Conservation (phyloP, 2,113 vertebrate species). For the Chlamydotis undulata region DNA sequence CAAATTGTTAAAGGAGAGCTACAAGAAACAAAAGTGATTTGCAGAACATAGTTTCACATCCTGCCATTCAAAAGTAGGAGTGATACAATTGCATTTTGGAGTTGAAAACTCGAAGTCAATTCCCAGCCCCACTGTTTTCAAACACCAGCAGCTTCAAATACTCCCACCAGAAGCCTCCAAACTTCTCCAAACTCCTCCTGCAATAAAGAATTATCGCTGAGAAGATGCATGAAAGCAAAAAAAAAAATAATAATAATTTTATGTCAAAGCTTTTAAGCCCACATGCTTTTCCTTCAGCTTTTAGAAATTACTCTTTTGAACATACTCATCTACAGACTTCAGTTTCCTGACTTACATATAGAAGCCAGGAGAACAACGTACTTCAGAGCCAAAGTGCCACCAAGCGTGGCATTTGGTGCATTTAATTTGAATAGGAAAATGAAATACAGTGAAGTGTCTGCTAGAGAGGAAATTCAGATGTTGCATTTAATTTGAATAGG, state of each 20-base stretch:
- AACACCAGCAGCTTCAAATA: not conserved
- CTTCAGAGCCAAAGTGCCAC: not conserved
- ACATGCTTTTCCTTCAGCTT: not conserved
- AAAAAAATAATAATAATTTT: not conserved
- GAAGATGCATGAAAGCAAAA: not conserved
- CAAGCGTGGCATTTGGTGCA: not conserved
- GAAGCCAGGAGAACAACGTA: not conserved
- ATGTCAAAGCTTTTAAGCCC: not conserved
- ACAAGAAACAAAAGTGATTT: not conserved
- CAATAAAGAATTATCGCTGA: not conserved
- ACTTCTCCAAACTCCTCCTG: not conserved
- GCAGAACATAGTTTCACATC: not conserved
- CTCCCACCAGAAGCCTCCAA: not conserved
- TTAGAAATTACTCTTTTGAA: not conserved
- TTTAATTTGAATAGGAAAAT: not conserved
- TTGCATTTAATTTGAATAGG: not conserved
- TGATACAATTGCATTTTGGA: not conserved
- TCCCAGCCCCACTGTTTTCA: not conserved
- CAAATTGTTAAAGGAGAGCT: not conserved
- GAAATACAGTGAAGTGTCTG: not conserved
- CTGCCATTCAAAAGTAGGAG: not conserved
- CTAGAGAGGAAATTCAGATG: not conserved
- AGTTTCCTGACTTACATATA: not conserved
- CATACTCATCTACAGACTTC: not conserved
- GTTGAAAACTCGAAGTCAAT: not conserved